Percentiles rank a stretch among this genome's conserved stretches.
phyloP scores from a whole-genome alignment of 2,888 invertebrate species.

The Pterobdella sp. region DNA sequence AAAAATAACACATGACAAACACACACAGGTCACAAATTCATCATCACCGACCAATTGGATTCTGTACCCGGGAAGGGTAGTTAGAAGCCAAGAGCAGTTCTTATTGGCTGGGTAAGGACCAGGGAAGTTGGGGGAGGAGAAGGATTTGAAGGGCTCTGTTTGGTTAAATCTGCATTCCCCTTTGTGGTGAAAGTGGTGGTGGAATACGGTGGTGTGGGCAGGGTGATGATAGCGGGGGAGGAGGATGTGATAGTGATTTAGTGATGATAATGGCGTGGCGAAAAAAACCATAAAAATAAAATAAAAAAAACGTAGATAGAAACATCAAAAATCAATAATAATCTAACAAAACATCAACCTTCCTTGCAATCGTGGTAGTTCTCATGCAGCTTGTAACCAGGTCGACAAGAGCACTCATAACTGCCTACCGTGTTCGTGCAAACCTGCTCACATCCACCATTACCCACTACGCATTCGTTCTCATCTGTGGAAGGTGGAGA shows the following conservation, averaged over 20 bases:
- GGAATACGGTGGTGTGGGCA: not conserved
- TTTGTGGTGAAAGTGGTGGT: too few species aligned
- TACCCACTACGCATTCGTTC: conserved; percentile 88
- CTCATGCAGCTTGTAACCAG: conserved; percentile 86
- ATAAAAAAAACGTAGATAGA: too few species aligned
- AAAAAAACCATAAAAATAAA: not conserved
- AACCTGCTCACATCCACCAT: conserved; percentile 94
- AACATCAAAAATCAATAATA: too few species aligned
- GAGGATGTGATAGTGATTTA: not conserved
- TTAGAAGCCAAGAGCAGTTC: conserved; percentile 95
- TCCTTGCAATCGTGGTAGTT: conserved; percentile 94
- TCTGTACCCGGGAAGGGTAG: conserved; percentile 88
- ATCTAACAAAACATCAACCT: conserved; percentile 53
- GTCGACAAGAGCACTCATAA: conserved; percentile 89
- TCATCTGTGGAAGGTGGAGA: conserved; percentile 60
- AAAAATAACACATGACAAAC: too few species aligned
- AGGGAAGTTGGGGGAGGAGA: conserved; percentile 83
- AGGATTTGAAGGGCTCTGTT: conserved; percentile 70
- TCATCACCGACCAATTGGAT: conserved; percentile 65
- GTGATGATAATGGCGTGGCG: not conserved
- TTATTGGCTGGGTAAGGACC: conserved; percentile 76
- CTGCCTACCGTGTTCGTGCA: conserved; percentile 87
- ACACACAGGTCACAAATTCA: not conserved
- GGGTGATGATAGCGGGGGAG: not conserved
- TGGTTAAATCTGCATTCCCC: conserved; percentile 93